These are phyloP conservation scores for Drosophila arawakana DNA, from an alignment of 1,140 invertebrate genomes.

Conservation along the genomic window DNA sequence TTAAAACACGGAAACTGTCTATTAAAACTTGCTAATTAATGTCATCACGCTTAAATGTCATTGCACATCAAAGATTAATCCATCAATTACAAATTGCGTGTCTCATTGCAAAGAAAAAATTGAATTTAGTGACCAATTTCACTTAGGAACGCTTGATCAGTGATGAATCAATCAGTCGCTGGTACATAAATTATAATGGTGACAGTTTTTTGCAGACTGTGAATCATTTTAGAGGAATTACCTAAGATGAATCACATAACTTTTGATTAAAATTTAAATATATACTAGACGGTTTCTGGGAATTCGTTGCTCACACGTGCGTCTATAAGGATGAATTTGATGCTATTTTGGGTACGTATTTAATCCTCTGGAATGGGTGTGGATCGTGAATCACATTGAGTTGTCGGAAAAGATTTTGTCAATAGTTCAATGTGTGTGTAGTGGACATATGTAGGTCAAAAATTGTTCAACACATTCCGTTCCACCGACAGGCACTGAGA, in stretches of 20 bases:
- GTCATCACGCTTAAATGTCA: conserved; percentile 24
- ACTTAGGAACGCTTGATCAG: background rate
- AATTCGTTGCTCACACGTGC: too few species aligned
- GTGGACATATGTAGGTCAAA: conserved; percentile 68
- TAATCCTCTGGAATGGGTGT: conserved; percentile 24
- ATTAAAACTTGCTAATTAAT: conserved; percentile 7
- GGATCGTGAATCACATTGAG: conserved; percentile 8
- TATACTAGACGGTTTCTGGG: too few species aligned
- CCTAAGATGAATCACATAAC: background rate
- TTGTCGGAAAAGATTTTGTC: conserved; percentile 12
- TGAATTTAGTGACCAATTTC: conserved; percentile 1
- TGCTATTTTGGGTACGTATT: conserved; percentile 1
- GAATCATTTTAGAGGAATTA: conserved; percentile 12
- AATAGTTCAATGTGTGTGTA: conserved; percentile 5
- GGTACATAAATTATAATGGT: background rate
- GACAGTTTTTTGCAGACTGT: background rate
- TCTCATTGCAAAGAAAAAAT: background rate
- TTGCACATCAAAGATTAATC: background rate
- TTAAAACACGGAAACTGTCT: conserved; percentile 22
- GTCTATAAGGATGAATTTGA: conserved; percentile 9
- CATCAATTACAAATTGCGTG: background rate
- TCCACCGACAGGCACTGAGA: too few species aligned
- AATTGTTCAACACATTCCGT: conserved; percentile 45
- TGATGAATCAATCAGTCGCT: conserved; percentile 9
- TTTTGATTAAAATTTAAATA: background rate